A percentile compares a stretch with the other conserved stretches of the same genome.
These are phyloP conservation scores for Xenops minutus DNA, from an alignment of 2,797 vertebrate genomes.

Conservation along the genomic window DNA sequence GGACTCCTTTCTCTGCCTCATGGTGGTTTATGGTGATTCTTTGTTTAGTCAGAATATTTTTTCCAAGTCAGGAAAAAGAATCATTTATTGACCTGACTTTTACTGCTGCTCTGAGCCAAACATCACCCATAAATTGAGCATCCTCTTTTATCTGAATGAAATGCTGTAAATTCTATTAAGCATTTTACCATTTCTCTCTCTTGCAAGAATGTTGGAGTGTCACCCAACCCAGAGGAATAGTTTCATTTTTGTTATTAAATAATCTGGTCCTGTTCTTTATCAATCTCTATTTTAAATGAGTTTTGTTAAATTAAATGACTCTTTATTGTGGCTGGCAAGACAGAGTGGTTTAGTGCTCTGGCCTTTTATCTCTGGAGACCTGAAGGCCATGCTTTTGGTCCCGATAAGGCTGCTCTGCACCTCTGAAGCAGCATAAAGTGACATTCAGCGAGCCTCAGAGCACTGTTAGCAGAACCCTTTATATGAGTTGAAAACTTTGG, in stretches of 20 bases:
- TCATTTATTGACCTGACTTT: conserved; percentile 51
- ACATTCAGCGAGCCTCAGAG: background rate
- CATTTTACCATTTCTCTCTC: conserved; percentile 43
- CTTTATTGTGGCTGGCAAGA: background rate
- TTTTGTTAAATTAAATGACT: conserved; percentile 50
- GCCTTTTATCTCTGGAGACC: conserved; percentile 24
- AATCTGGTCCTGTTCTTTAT: conserved; percentile 27
- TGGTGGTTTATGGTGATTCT: background rate
- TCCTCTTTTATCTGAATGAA: conserved; percentile 57
- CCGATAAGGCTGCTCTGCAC: conserved; percentile 23
- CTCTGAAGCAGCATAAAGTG: background rate
- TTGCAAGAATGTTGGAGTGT: background rate
- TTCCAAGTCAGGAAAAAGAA: conserved; percentile 17
- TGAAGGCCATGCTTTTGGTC: background rate
- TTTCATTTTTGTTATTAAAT: conserved; percentile 42
- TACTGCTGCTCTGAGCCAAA: conserved; percentile 56
- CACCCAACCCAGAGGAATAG: conserved; percentile 22
- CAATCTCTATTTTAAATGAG: conserved; percentile 37
- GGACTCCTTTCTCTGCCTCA: background rate
- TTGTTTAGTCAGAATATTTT: conserved; percentile 14
- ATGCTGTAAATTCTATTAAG: conserved; percentile 60
- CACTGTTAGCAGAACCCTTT: background rate
- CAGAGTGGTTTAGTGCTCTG: conserved; percentile 11
- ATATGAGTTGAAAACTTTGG: background rate
- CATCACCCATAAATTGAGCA: conserved; percentile 44